Percentiles rank a stretch among this genome's conserved stretches.
These are phyloP conservation scores for Coryphaenoides rupestris DNA, from an alignment of 2,113 vertebrate species.

Conservation along the genomic window DNA sequence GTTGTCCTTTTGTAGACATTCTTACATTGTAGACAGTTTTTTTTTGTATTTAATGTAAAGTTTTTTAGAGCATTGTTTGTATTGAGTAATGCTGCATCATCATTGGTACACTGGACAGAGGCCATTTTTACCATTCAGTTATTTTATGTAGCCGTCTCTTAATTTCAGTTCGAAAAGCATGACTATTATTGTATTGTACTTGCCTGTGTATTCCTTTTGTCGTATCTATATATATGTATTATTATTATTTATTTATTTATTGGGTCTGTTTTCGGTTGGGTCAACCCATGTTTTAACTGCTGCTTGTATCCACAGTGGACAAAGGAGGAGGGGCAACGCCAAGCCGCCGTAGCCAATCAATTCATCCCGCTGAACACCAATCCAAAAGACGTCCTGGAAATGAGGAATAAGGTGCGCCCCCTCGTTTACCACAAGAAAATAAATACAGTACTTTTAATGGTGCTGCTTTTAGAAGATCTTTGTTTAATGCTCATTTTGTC, in stretches of 20 bases:
- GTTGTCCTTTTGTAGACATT: too few species aligned
- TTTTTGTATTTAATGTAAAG: too few species aligned
- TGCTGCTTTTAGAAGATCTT: too few species aligned
- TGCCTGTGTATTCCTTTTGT: slow-evolving; percentile 58
- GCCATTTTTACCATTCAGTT: slow-evolving; percentile 35
- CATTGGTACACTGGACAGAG: slow-evolving; percentile 83
- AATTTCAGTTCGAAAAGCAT: slow-evolving; percentile 81
- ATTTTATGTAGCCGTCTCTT: slow-evolving; percentile 50
- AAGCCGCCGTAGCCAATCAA: slow-evolving; percentile 92
- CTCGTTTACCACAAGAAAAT: too few species aligned
- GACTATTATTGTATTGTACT: slow-evolving; percentile 62
- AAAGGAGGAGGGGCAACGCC: slow-evolving; percentile 91
- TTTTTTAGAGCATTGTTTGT: too few species aligned
- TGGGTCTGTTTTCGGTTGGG: slow-evolving; percentile 26
- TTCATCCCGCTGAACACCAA: slow-evolving; percentile 98
- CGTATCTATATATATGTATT: slow-evolving; percentile 42
- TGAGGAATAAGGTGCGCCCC: slow-evolving; percentile 92
- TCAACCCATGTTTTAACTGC: slow-evolving; percentile 39
- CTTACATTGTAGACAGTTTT: too few species aligned
- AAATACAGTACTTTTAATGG: not conserved
- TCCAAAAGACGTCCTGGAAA: slow-evolving; percentile 97
- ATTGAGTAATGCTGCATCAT: slow-evolving; percentile 49
- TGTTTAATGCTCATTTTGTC: not conserved
- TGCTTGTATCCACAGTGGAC: slow-evolving; percentile 87
- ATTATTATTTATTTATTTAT: slow-evolving; percentile 21